Evolutionary conservation across 2,113 vertebrate genomes (phyloP).

Genomic region (Sapajus apella): DNA sequence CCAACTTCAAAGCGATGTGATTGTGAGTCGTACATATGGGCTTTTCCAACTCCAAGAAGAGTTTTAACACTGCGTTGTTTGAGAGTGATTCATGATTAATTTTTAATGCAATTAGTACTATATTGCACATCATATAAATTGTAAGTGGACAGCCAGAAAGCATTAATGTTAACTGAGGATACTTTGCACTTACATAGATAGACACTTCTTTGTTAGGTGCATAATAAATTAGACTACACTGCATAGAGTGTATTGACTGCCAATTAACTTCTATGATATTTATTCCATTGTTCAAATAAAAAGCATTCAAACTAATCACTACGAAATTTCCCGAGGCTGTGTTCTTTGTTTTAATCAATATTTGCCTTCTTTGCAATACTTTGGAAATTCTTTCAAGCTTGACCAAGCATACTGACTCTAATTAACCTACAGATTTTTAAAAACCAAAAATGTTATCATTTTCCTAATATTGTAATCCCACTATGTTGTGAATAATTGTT

Average conservation of each 20-base stretch:
- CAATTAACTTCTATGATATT: slow-evolving; percentile 47
- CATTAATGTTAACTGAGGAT: background rate
- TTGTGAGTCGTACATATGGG: background rate
- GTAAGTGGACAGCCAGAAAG: background rate
- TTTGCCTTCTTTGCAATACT: background rate
- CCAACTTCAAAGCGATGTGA: background rate
- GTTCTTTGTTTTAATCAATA: slow-evolving; percentile 23
- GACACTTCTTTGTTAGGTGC: background rate
- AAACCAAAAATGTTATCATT: background rate
- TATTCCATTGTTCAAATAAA: slow-evolving; percentile 40
- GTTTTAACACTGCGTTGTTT: slow-evolving; percentile 21
- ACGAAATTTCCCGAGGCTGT: slow-evolving; percentile 3
- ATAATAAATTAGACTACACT: background rate
- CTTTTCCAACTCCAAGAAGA: background rate
- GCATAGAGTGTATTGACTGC: background rate
- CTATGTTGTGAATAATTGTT: background rate
- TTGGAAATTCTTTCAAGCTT: slow-evolving; percentile 29
- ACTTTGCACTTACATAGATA: background rate
- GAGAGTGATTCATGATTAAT: background rate
- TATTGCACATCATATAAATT: background rate
- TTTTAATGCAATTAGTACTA: background rate
- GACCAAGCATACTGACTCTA: slow-evolving; percentile 41
- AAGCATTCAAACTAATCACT: slow-evolving; percentile 37
- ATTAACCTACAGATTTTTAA: slow-evolving; percentile 35
- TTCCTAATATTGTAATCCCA: slow-evolving; percentile 6